Percentiles rank a stretch among this genome's conserved stretches.
These are phyloP conservation scores for Myotis myotis DNA, from an alignment of 2,797 vertebrate species.

Conservation along the genomic window DNA sequence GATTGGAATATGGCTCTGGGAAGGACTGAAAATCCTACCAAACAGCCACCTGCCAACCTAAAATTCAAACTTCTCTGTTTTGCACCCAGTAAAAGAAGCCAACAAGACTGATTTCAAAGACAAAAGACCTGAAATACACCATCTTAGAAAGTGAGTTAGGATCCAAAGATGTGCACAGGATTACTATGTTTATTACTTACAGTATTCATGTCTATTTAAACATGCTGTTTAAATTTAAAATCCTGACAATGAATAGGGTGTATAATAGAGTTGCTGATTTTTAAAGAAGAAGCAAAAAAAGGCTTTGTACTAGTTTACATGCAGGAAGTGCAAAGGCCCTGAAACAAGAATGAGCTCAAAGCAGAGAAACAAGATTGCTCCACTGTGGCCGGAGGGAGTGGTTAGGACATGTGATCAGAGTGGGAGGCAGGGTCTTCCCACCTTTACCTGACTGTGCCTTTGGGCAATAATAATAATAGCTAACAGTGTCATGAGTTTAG, in stretches of 20 bases:
- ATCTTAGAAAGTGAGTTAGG: neutral
- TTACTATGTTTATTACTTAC: neutral
- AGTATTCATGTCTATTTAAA: neutral
- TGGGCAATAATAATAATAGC: neutral
- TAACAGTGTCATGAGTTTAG: neutral
- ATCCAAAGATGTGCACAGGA: neutral
- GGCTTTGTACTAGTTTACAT: neutral
- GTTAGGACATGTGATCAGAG: neutral
- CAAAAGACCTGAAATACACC: neutral
- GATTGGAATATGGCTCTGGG: neutral
- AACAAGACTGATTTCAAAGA: neutral
- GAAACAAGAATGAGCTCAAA: neutral
- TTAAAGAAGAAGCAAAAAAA: neutral
- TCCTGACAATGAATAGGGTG: neutral
- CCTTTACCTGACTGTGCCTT: neutral
- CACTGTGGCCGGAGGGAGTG: neutral
- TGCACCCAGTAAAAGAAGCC: neutral
- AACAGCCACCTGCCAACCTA: neutral
- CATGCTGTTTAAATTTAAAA: neutral
- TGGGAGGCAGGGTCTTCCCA: neutral
- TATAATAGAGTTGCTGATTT: neutral
- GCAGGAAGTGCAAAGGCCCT: neutral
- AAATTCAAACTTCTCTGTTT: constrained; percentile 27
- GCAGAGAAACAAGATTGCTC: neutral
- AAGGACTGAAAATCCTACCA: neutral